Conservation (phyloP, 2,113 vertebrate species). For the Lophura nycthemera region DNA sequence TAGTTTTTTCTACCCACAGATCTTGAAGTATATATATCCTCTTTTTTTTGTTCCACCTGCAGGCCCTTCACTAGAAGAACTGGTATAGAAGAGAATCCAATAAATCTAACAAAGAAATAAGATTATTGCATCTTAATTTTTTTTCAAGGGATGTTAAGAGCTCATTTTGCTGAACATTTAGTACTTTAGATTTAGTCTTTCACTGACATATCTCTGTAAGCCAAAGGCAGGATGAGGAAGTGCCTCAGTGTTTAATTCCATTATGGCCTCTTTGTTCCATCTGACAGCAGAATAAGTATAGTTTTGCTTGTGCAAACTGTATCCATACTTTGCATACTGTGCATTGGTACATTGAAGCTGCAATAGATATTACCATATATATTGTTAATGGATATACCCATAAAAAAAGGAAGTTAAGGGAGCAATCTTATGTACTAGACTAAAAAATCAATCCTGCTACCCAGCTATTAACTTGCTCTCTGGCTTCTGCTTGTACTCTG, state of each 20-base stretch:
- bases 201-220: background rate
- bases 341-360: background rate
- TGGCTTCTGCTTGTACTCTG: background rate
- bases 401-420: background rate
- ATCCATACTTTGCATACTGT: accelerated
- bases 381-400: background rate
- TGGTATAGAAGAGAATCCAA: background rate
- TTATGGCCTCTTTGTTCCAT: background rate
- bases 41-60: background rate
- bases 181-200: background rate
- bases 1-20: background rate
- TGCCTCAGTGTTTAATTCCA: background rate
- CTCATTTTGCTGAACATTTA: background rate
- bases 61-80: background rate
- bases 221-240: background rate
- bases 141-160: background rate
- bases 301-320: background rate
- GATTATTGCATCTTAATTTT: background rate
- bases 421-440: accelerated
- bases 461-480: background rate
- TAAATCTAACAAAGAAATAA: background rate
- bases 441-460: background rate
- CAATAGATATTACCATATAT: background rate
- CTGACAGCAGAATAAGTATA: background rate
- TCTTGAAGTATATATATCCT: background rate